Base-by-base conservation (phyloP, 2,888 invertebrate genomes). In the Glyphotaelius pellucidus region DNA sequence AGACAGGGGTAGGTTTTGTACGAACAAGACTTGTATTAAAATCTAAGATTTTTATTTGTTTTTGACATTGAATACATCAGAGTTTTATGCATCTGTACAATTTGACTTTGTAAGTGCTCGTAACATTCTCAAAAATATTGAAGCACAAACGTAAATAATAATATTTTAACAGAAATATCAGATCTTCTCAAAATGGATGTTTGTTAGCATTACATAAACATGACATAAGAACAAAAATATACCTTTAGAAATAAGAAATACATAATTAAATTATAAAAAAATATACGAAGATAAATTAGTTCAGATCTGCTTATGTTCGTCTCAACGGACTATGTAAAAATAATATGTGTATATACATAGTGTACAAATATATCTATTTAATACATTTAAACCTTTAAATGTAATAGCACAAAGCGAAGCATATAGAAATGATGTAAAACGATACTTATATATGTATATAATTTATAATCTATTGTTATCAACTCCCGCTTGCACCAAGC, bases 321-420 rank as follows among this genome's bases (percentile, higher is more conserved):
- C 89, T 93, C 90, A 90, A 90, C 88, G 85, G 90, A 88, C 91
- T 89, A 88, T 88, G 91, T 91, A 91, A 91, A 93, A 92, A 81
- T 87, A 86, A 80, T 31, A 80, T 67, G 91, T 93, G 87, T 93
- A 93, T 93, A 93, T 93, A 93, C 93, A 93, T 93, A 93, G 93
- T 93, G 93, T 93, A 93, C 93, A 93, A 93, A 92, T 87, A 85
- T 91, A 90, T 91, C 67, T 89, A 80, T 89, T 89, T 89, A 89
- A 67, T 89, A 80, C 88, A 89, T 89, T 89, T 91, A 91, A 90
- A 92, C 35, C 38, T 79, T 90, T 80, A 89, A 32, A 89, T 80
- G 47, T 84, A 91, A 47, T 84, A 86, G 86, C 91, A 87, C 87
- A 92, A 92, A 92, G 87, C 90, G 30, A 92, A 87, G 80, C 87